Base-by-base conservation (phyloP, 2,797 vertebrate species). In the Alcedo atthis region DNA sequence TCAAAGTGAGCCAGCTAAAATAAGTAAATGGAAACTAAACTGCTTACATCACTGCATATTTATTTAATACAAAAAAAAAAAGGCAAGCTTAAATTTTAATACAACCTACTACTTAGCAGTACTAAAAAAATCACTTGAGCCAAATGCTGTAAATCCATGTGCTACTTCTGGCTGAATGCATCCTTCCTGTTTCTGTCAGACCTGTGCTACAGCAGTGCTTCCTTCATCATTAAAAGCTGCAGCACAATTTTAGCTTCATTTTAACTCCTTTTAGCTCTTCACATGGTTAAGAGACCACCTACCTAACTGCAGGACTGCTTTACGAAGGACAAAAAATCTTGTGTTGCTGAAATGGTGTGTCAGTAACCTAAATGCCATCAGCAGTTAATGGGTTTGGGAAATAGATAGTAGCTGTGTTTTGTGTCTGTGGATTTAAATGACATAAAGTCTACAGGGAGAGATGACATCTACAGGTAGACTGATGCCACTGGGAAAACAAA, bases 31-130 rank as follows among this genome's bases (percentile, higher is more conserved):
- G 28, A 68, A 71, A 58, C 25, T 15, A 33, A 43, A 48, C 15
- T 26, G 21, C 33, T 68, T 32, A 6, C 14, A 16, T 57, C 19
- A 8, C 16, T 30, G 12, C 2, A 1, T 43, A 3, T 17, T 30
- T 85, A n/a, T 63, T 63, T 37, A 55, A 25, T 51, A 26, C 26
- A 16, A 16, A 28, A 28, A 49, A 26, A 51, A 49, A 51, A 28
- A 26, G 15, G 15, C 25, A 45, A 45, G 8, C 15, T 51, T 28
- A 24, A 15, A 37, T 63, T 55, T 40, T 2, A 3, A 26, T 64
- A 1, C 5, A 3, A 1, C 0, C 8, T 19, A 6, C 28, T 58
- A 13, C 17, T 35, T 33, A n/a, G 18, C 32, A 54, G 21, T 43
- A 55, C 26, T 59, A 59, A 25, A 35, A n/a, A 43, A 30, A 17